These are phyloP conservation scores for Rhinoptilus africanus DNA, from an alignment of 2,113 vertebrate genomes.

Conservation along the genomic window DNA sequence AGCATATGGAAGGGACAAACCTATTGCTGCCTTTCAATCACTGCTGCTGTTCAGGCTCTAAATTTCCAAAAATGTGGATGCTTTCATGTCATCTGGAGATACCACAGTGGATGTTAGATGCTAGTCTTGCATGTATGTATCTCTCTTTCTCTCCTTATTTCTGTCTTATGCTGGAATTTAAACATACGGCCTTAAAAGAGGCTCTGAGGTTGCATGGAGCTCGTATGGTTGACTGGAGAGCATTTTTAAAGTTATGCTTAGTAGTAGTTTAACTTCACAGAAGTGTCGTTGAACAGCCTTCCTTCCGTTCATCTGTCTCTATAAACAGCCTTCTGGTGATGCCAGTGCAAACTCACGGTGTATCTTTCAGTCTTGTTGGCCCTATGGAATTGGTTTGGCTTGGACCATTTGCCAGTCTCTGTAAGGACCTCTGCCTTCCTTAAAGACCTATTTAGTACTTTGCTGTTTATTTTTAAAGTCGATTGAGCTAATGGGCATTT, in stretches of 20 bases:
- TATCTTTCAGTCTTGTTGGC: neutral
- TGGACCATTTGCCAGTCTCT: neutral
- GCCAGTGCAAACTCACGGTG: neutral
- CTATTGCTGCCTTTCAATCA: neutral
- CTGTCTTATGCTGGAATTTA: neutral
- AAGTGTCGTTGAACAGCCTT: neutral
- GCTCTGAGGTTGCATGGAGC: neutral
- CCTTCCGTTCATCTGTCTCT: neutral
- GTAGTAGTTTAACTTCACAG: neutral
- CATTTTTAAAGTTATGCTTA: neutral
- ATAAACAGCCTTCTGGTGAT: neutral
- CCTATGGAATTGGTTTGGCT: neutral
- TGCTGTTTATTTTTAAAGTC: neutral
- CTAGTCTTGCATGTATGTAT: rapidly evolving
- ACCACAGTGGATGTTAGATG: neutral
- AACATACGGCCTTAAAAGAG: neutral
- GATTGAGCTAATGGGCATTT: neutral
- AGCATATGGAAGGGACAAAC: neutral
- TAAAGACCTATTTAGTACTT: neutral
- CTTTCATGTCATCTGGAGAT: neutral
- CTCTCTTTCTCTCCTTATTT: neutral
- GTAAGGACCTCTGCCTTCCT: neutral
- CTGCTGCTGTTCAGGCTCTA: neutral
- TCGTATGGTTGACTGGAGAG: neutral
- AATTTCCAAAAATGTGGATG: neutral